A percentile compares a stretch with the other conserved stretches of the same genome.
Evolutionary conservation across 1,140 invertebrate genomes (phyloP).

Genomic region (Battus philenor): DNA sequence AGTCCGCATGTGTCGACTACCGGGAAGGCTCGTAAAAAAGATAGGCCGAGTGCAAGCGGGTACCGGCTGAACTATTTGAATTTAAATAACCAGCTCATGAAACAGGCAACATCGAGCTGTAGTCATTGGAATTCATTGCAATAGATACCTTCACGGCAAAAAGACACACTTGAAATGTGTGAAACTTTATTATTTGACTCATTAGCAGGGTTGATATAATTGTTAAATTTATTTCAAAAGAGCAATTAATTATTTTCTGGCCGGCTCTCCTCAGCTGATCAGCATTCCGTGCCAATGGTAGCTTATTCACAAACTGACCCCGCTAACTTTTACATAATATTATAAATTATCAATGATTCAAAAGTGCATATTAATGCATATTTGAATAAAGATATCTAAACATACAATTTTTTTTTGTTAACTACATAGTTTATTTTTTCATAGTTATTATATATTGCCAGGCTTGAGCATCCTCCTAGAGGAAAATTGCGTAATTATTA

Average conservation of each 20-base stretch:
- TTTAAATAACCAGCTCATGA: conserved; percentile 20
- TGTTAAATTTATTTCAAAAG: background rate
- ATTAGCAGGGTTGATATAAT: background rate
- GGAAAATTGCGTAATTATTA: no score
- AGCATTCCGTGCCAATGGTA: no score
- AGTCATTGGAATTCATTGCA: conserved; percentile 2
- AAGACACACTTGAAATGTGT: background rate
- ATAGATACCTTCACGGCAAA: background rate
- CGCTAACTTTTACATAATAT: background rate
- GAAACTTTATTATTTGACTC: background rate
- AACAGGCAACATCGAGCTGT: conserved; percentile 7
- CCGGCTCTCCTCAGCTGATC: no score
- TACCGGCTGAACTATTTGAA: conserved; percentile 22
- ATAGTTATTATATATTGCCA: no score
- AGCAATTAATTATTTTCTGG: background rate
- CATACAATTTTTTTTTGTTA: no score
- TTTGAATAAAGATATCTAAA: no score
- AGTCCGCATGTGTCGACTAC: conserved; percentile 17
- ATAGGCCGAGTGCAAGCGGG: conserved; percentile 2
- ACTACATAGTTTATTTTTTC: no score
- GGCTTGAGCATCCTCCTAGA: no score
- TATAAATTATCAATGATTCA: no score
- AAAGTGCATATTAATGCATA: no score
- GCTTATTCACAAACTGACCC: background rate
- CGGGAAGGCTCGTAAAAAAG: conserved; percentile 23